These are phyloP conservation scores for Rhopalosiphum nymphaeae DNA, from an alignment of 2,888 invertebrate genomes.

Conservation along the genomic window DNA sequence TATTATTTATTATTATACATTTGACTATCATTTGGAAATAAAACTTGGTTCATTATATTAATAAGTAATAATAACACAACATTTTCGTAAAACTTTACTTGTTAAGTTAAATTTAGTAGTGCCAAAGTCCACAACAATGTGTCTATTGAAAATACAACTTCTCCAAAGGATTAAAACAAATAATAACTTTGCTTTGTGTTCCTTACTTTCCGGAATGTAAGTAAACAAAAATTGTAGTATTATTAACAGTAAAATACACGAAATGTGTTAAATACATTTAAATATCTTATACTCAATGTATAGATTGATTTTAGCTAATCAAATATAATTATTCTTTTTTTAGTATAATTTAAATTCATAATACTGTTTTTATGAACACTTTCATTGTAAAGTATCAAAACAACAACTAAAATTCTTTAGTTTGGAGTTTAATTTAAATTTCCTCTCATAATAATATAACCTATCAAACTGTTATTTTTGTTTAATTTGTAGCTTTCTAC, in stretches of 20 bases:
- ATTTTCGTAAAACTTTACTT: slow-evolving; percentile 4
- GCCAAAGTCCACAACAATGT: not conserved
- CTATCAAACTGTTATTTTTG: not conserved
- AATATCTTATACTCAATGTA: not conserved
- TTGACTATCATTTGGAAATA: slow-evolving; percentile 6
- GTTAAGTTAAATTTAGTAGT: slow-evolving; percentile 20
- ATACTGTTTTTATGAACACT: not conserved
- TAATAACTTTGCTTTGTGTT: slow-evolving; percentile 14
- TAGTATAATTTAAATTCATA: not conserved
- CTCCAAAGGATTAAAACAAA: slow-evolving; percentile 29
- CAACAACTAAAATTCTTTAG: not conserved
- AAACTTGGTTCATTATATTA: not conserved
- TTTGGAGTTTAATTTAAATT: not conserved
- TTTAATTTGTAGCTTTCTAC: no score
- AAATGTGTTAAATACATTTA: not conserved
- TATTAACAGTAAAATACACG: not conserved
- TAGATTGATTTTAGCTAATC: not conserved
- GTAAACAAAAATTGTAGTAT: not conserved
- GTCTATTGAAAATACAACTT: slow-evolving; percentile 31
- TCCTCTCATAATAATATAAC: not conserved
- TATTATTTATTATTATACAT: not conserved
- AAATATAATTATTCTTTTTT: not conserved
- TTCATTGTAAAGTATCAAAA: not conserved
- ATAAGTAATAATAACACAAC: not conserved
- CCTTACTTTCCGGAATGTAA: not conserved